Evolutionary conservation across 2,797 vertebrate species (phyloP), one percentile per base, ranked within the genome.

Genomic region (Coregonus suidteri): DNA sequence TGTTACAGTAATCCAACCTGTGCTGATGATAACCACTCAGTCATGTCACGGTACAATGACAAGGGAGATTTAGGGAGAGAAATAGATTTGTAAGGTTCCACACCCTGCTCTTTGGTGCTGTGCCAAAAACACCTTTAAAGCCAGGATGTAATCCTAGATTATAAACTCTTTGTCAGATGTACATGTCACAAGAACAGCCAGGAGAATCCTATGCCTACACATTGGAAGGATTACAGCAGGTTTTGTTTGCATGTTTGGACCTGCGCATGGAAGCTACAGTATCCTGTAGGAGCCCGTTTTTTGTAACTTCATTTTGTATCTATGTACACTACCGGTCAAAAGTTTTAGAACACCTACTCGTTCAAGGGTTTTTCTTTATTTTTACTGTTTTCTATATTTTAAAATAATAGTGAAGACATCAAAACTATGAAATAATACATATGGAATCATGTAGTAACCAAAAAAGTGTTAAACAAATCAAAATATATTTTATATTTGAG

Each of bases 151-250:
- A 91, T 91, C 84, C 85, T 73, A 52, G 31, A 59, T 79, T 86
- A 86, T 90, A 90, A 91, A 77, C 87, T 88, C 85, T 91, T 87
- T 91, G 86, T 92, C 87, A 89, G 88, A 73, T 86, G 83, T 88
- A 87, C 82, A 20, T 82, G 81, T 88, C 84, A 83, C 85, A 83
- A 86, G 78, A 90, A 87, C 81, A 87, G 86, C 84, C 79, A 80
- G 78, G 82, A 86, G 88, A 88, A 88, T 89, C 76, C 82, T 78
- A 71, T 86, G 85, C 81, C 77, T 79, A 82, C 79, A 73, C 64
- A 81, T 68, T 74, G 83, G 86, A 77, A 51, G 88, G 87, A 88
- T 91, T 90, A 90, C 71, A 73, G 77, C 79, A 84, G 88, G 75
- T 88, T 90, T 88, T 88, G 83, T 88, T 87, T 89, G 78, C 81